Conservation (phyloP, 2,797 vertebrate species). For the Phalanger gymnotis region DNA sequence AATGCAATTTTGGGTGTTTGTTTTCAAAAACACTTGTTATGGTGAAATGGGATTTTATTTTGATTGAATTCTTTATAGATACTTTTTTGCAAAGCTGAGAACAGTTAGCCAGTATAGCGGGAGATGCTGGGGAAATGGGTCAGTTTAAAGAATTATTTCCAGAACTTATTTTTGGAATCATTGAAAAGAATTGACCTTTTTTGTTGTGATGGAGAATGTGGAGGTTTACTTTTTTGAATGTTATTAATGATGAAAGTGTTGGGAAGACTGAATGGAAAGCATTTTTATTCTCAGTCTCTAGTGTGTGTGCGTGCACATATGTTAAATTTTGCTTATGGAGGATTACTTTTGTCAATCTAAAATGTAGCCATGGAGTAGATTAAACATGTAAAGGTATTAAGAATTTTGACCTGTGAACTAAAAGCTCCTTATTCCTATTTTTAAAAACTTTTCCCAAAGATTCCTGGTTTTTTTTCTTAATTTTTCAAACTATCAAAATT, state of each 20-base stretch:
- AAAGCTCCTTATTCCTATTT: background rate
- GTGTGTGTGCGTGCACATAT: background rate
- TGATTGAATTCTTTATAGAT: background rate
- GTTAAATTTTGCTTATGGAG: conserved; percentile 1
- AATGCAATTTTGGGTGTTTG: background rate
- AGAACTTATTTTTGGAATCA: conserved; percentile 4
- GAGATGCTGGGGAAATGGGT: background rate
- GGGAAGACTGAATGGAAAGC: conserved; percentile 2
- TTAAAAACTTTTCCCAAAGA: conserved; percentile 29
- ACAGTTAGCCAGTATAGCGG: background rate
- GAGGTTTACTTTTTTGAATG: background rate
- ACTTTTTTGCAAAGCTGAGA: background rate
- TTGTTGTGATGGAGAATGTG: conserved; percentile 1
- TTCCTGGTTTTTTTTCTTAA: background rate
- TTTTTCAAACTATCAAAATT: conserved; percentile 5
- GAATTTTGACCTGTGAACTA: conserved; percentile 36
- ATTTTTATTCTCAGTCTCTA: conserved; percentile 29
- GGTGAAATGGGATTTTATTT: background rate
- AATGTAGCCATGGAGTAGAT: background rate
- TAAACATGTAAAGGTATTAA: background rate
- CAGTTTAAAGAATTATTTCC: background rate
- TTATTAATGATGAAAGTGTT: conserved; percentile 19
- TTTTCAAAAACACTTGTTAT: background rate
- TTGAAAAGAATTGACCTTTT: background rate
- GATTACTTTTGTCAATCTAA: background rate